Conservation (phyloP, 1,140 invertebrate species). For the Tetragnatha versicolor region DNA sequence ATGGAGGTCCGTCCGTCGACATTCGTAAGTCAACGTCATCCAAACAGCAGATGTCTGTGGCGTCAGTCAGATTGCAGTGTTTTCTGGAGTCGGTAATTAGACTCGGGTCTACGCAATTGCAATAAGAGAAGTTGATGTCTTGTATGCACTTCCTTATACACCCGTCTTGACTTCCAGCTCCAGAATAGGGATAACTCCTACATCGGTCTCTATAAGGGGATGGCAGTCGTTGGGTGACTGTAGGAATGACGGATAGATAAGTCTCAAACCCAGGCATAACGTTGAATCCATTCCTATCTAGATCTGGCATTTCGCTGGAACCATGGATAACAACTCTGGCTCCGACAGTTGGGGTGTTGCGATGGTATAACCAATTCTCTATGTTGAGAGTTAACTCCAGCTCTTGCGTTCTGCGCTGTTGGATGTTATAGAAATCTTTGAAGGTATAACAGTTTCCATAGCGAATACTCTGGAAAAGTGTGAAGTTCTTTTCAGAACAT, state of each 20-base stretch:
- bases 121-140: background rate
- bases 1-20: background rate
- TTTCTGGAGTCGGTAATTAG: background rate
- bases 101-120: background rate
- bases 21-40: background rate
- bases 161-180: background rate
- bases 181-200: background rate
- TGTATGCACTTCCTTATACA: slow-evolving; percentile 9
- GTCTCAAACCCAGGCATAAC: slow-evolving; percentile 18
- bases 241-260: background rate
- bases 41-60: background rate
- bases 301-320: background rate
- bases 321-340: slow-evolving; percentile 18
- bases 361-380: slow-evolving; percentile 62
- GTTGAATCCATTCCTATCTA: slow-evolving; percentile 17
- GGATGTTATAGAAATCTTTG: background rate
- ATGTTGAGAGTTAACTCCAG: slow-evolving; percentile 55
- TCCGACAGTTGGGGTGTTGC: slow-evolving; percentile 27
- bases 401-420: background rate
- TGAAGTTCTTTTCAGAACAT: background rate
- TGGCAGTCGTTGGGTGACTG: background rate
- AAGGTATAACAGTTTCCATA: slow-evolving; percentile 18
- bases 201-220: slow-evolving; percentile 21
- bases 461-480: background rate
- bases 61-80: background rate